These are phyloP conservation scores for Notamacropus eugenii DNA, from an alignment of 2,797 vertebrate species.

Conservation along the genomic window DNA sequence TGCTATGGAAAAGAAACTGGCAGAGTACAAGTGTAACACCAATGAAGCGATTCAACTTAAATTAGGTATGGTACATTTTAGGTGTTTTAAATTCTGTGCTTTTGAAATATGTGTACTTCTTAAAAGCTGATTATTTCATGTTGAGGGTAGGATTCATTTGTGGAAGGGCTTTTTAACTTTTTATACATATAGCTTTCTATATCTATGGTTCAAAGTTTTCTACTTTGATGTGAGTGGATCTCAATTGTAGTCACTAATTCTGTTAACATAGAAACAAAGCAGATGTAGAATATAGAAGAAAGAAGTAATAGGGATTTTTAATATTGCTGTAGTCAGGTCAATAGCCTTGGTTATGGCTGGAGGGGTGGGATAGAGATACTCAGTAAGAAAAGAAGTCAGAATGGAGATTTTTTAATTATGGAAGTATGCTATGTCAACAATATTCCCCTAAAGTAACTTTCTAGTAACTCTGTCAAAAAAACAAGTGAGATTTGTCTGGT, in stretches of 20 bases:
- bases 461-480: not conserved
- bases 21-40: slow-evolving; percentile 98
- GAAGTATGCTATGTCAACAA: not conserved
- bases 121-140: slow-evolving; percentile 16
- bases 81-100: slow-evolving; percentile 29
- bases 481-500: not conserved
- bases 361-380: not conserved
- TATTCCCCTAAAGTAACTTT: not conserved
- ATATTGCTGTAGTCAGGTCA: not conserved
- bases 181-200: slow-evolving; percentile 29
- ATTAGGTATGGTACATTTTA: slow-evolving; percentile 88
- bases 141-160: slow-evolving; percentile 50
- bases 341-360: not conserved
- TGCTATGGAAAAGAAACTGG: slow-evolving; percentile 97
- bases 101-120: not conserved
- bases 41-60: slow-evolving; percentile 97
- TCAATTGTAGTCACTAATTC: not conserved
- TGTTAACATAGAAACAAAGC: not conserved
- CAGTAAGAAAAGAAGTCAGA: not conserved
- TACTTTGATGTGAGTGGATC: not conserved
- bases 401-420: not conserved
- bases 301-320: not conserved
- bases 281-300: not conserved
- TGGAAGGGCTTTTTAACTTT: slow-evolving; percentile 26
- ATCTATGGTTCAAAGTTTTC: slow-evolving; percentile 24